A percentile compares a stretch with the other conserved stretches of the same genome.
These are phyloP conservation scores for Pseudochromis fuscus DNA, from an alignment of 2,797 vertebrate genomes.

Conservation along the genomic window DNA sequence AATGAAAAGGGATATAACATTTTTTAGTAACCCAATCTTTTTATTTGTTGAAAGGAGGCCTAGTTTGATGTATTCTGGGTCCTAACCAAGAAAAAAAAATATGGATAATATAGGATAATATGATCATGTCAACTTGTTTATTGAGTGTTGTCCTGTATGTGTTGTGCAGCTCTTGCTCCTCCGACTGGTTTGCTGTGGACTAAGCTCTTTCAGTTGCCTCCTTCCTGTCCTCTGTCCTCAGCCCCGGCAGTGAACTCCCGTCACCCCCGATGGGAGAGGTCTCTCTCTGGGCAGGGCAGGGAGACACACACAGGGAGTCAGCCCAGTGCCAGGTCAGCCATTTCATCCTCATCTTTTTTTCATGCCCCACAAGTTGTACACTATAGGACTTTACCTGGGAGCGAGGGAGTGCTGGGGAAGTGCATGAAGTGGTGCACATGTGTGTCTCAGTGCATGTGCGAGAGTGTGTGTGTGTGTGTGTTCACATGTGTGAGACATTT, in stretches of 20 bases:
- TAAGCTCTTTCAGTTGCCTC: conserved; percentile 9
- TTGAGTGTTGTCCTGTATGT: background rate
- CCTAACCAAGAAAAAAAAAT: too few relatives aligned
- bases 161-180: conserved; percentile 6
- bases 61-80: too few relatives aligned
- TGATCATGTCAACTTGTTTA: too few relatives aligned
- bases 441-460: too few relatives aligned
- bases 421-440: background rate
- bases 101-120: too few relatives aligned
- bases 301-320: conserved; percentile 17
- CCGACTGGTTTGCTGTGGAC: conserved; percentile 9
- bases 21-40: too few relatives aligned
- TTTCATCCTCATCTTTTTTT: conserved; percentile 70
- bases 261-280: conserved; percentile 42
- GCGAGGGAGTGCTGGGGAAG: background rate
- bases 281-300: conserved; percentile 44
- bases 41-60: too few relatives aligned
- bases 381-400: conserved; percentile 36
- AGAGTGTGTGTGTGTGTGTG: conserved; percentile 14
- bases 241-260: conserved; percentile 41
- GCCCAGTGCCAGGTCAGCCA: conserved; percentile 52
- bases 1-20: too few relatives aligned
- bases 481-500: conserved; percentile 36
- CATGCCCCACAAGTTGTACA: conserved; percentile 52
- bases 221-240: conserved; percentile 47